Evolutionary conservation across 2,888 invertebrate species (phyloP), one percentile per base, ranked within the genome.

Genomic region (Microctonus brassicae): DNA sequence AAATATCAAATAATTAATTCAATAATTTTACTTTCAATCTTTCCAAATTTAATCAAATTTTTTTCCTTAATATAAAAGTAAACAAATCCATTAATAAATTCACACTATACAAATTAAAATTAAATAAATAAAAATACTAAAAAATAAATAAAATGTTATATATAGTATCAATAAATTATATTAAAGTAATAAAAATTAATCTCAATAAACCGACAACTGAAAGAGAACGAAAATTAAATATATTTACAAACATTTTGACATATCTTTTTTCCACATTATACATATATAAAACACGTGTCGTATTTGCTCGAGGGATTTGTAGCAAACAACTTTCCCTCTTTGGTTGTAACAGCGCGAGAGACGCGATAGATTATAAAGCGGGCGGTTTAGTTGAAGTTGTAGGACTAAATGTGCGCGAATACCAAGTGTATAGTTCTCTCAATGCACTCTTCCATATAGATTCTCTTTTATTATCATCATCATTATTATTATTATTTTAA

Each of bases 281-380:
- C n/a, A n/a, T n/a, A n/a, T 58, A 52, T 42, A 24, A 65, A 57
- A 65, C 17, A 47, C 47, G 17, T n/a, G n/a, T n/a, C n/a, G 47
- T n/a, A 47, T 47, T 67, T 52, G 70, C 70, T 71, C 34, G 70
- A 61, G 65, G 70, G 70, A 67, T 67, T 67, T 42, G 67, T 72
- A 67, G 72, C 72, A 72, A 72, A 72, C 72, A 72, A 72, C 67
- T 67, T 72, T 72, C 67, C 67, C 72, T 72, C 67, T 72, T 72
- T 68, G 72, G 67, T 53, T 58, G 33, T 67, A n/a, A 47, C 47
- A 72, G 47, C 62, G 62, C 33, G 65, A 47, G 22, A 42, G 53
- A 22, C 57, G 66, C 55, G 63, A 64, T 70, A 72, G 33, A 66
- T 55, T 57, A 66, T 65, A 68, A 72, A 67, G 63, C 72, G 57